Percentiles rank a stretch among this genome's conserved stretches.
Conservation (phyloP, 2,888 invertebrate genomes). For the Andrena marginata region DNA sequence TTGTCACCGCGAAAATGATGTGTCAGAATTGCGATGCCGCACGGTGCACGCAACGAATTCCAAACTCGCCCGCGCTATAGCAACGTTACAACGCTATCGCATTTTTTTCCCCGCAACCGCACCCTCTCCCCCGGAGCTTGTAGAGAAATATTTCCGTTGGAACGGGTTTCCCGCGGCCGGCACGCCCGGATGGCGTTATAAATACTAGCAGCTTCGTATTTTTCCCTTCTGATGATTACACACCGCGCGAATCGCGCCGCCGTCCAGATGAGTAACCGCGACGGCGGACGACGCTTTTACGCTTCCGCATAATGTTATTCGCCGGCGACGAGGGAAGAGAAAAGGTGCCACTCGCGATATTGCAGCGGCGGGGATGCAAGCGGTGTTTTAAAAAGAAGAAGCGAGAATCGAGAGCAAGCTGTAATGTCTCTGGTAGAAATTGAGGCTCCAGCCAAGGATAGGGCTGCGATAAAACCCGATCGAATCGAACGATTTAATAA, state of each 20-base stretch:
- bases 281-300: not conserved
- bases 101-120: not conserved
- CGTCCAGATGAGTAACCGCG: slow-evolving; percentile 32
- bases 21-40: slow-evolving; percentile 3
- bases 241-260: slow-evolving; percentile 6
- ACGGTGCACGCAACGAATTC: not conserved
- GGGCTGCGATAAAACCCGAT: not conserved
- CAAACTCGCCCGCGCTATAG: not conserved
- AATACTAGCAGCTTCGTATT: slow-evolving; percentile 8
- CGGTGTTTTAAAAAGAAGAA: not conserved
- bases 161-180: not conserved
- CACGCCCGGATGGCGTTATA: slow-evolving; percentile 6
- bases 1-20: not conserved
- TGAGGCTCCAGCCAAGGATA: not conserved
- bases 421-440: slow-evolving; percentile 3
- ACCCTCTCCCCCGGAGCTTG: too few relatives aligned
- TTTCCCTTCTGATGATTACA: slow-evolving; percentile 37
- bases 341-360: slow-evolving; percentile 18
- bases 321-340: slow-evolving; percentile 5
- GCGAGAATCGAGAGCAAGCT: not conserved
- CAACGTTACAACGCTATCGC: not conserved
- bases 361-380: not conserved
- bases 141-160: not conserved
- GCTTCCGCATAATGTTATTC: slow-evolving; percentile 3
- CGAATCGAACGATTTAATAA: not conserved